Base-by-base conservation (phyloP, 2,888 invertebrate genomes). In the Exocentrus adspersus region DNA sequence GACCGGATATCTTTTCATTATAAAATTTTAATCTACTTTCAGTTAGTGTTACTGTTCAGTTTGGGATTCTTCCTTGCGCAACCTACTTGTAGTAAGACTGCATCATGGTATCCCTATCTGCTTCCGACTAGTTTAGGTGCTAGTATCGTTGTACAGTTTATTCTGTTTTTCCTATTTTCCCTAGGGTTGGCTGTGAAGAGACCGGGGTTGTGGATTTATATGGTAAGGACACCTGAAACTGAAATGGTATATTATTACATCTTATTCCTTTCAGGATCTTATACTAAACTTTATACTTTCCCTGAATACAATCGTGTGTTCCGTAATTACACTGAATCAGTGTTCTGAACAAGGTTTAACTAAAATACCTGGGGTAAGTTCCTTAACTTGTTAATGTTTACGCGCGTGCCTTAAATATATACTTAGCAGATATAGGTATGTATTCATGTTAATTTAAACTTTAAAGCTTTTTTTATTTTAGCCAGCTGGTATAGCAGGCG, bases 401-500 rank as follows among this genome's bases (percentile, higher is more conserved):
- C n/a, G n/a, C n/a, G n/a, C n/a, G n/a, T n/a, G n/a, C n/a, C n/a
- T n/a, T n/a, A n/a, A n/a, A n/a, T n/a, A n/a, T n/a, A n/a, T n/a
- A n/a, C n/a, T n/a, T n/a, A n/a, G n/a, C n/a, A n/a, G n/a, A n/a
- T n/a, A n/a, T n/a, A n/a, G n/a, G n/a, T n/a, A n/a, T n/a, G n/a
- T 24, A 24, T 24, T 24, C 24, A 24, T 24, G 7, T 24, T 24
- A 24, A 24, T 28, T 30, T 16, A 5, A 43, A 56, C 9, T 43
- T 21, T 7, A 30, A 24, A 46, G 14, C 41, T 30, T n/a, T 43
- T 10, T 46, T 61, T 30, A 48, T 42, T 72, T 73, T 57, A 76
- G 75, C 65, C 66, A 4, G 57, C 69, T 48, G 72, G 71, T 10
- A 69, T 75, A 21, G 68, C 67, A 24, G 75, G 74, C 17, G 68